phyloP scores from a whole-genome alignment of 2,888 invertebrate genomes.

The Carabus problematicus region DNA sequence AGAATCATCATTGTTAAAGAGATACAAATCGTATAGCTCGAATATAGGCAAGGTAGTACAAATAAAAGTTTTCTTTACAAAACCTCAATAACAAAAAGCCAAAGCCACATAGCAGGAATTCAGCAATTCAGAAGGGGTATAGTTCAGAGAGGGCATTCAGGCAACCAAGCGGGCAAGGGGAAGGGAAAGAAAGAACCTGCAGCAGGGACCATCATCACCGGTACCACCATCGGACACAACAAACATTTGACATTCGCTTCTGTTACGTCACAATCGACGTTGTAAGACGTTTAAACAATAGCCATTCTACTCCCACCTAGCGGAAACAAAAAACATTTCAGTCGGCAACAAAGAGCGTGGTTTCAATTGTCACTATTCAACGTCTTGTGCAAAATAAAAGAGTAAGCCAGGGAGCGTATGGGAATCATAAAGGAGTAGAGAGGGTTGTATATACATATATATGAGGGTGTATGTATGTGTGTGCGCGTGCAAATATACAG shows the following conservation, averaged over 20 bases:
- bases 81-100: no score
- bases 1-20: no score
- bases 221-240: slow-evolving; percentile 30
- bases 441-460: no score
- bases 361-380: slow-evolving; percentile 59
- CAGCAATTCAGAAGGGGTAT: no score
- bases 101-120: no score
- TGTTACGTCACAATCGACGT: slow-evolving; percentile 56
- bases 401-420: slow-evolving; percentile 49
- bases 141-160: no score
- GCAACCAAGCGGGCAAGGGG: no score
- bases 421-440: neutral
- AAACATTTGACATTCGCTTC: slow-evolving; percentile 54
- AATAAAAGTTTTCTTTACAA: no score
- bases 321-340: slow-evolving; percentile 56
- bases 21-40: no score
- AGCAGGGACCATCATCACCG: slow-evolving; percentile 2
- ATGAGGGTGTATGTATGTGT: slow-evolving; percentile 2
- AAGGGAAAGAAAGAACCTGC: neutral
- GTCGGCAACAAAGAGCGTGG: slow-evolving; percentile 54
- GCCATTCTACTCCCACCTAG: slow-evolving; percentile 56
- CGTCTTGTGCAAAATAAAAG: slow-evolving; percentile 55
- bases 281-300: slow-evolving; percentile 57
- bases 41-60: no score
- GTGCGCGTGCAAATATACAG: neutral